These are phyloP conservation scores for Scatophagus argus DNA, from an alignment of 2,113 vertebrate species.

Conservation along the genomic window DNA sequence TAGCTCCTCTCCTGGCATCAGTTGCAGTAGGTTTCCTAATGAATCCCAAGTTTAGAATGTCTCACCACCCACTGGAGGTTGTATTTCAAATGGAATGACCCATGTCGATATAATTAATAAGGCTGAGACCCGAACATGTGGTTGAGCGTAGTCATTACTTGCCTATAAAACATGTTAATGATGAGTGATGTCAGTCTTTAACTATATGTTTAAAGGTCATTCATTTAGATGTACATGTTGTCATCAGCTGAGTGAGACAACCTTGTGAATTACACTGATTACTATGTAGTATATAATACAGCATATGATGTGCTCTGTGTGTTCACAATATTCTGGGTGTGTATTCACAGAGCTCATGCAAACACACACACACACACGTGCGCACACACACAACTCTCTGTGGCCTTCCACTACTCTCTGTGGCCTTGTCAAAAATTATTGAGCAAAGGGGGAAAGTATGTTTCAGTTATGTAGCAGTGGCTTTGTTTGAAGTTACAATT, in stretches of 20 bases:
- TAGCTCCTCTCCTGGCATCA: constrained; percentile 17
- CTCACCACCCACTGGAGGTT: constrained; percentile 29
- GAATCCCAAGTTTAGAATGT: constrained; percentile 36
- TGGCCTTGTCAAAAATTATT: constrained; percentile 35
- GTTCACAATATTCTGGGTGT: not conserved
- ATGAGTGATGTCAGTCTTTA: constrained; percentile 45
- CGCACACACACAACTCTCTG: not conserved
- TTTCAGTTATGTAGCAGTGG: constrained; percentile 17
- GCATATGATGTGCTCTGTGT: constrained; percentile 2
- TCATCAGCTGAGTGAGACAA: constrained; percentile 10
- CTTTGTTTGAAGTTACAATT: constrained; percentile 27
- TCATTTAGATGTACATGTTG: constrained; percentile 36
- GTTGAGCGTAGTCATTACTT: constrained; percentile 51
- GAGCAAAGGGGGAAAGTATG: constrained; percentile 6
- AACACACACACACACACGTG: not conserved
- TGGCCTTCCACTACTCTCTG: constrained; percentile 8
- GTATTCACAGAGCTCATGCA: not conserved
- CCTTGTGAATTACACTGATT: constrained; percentile 37
- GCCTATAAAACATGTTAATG: constrained; percentile 53
- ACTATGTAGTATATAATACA: not conserved
- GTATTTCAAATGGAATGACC: constrained; percentile 48
- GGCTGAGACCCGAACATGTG: constrained; percentile 47
- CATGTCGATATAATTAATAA: constrained; percentile 53
- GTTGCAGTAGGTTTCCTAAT: constrained; percentile 46
- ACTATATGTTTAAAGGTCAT: constrained; percentile 52